Conservation (phyloP, 2,797 vertebrate species). For the Calcarius lapponicus region DNA sequence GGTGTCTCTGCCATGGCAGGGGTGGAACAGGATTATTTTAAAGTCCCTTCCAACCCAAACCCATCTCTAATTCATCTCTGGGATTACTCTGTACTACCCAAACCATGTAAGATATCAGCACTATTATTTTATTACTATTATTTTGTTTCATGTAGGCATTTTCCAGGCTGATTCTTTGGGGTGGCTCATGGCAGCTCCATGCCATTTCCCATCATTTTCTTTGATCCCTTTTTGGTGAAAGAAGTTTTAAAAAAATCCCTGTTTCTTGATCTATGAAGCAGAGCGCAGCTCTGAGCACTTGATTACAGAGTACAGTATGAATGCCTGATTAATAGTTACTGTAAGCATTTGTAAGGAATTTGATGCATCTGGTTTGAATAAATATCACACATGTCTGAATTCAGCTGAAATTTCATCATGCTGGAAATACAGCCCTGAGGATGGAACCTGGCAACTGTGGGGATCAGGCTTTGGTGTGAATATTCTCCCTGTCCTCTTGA, state of each 20-base stretch:
- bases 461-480: not conserved
- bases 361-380: constrained; percentile 31
- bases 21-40: not conserved
- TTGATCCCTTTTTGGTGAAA: not conserved
- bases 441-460: not conserved
- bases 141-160: not conserved
- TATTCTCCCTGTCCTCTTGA: not conserved
- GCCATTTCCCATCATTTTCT: not conserved
- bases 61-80: not conserved
- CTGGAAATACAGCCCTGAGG: not conserved
- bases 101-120: not conserved
- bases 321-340: constrained; percentile 15
- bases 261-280: not conserved
- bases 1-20: not conserved
- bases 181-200: not conserved
- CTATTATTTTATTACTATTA: not conserved
- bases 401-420: constrained; percentile 4
- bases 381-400: not conserved
- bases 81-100: not conserved
- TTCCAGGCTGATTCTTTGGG: not conserved
- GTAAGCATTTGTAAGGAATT: constrained; percentile 17
- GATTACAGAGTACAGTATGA: not conserved
- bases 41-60: not conserved
- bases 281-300: not conserved
- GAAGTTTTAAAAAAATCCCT: not conserved